Base-by-base conservation (phyloP, 2,888 invertebrate genomes). In the Nephrotoma guestfalica region DNA sequence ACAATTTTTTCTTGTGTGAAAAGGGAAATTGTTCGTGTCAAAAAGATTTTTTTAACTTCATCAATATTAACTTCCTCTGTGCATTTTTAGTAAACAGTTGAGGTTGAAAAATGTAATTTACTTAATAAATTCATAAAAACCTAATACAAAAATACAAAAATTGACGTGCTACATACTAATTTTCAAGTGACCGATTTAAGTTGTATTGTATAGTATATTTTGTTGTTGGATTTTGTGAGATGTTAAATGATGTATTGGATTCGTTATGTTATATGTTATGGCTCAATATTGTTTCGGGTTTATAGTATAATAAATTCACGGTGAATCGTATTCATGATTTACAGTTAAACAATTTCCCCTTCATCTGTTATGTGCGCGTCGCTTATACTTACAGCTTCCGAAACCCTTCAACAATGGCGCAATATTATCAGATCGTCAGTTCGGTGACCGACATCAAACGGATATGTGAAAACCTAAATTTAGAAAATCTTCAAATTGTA, bases 371-470 rank as follows among this genome's bases (percentile, higher is more conserved):
- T 57, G 30, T 9, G 18, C 11, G 30, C 30, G 71, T 71, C 7
- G 71, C 71, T 71, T 71, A 30, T 13, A 30, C 71, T 71, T 71
- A 7, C 71, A 71, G 71, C 71, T 30, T 71, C 30, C 30, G 30
- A 15, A 15, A 51, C 6, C n/a, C 51, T 51, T 41, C 13, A 57
- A 86, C 40, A 40, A 86, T 51, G 86, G 86, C 86, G 57, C 86
- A 47, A 91, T 95, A 93, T 92, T 95, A 93, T 91, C 94, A 94
- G 89, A 94, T 95, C 90, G 93, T 94, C 90, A 93, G 93, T 90
- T 93, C 93, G 91, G 91, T 93, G 88, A 94, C 94, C 89, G 94
- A 94, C 89, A 90, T 94, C 88, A 94, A 94, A 90, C 93, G 94
- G 89, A 94, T 93, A 89, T 94, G 94, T 90, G 93, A 94, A 88